A percentile compares a stretch with the other conserved stretches of the same genome.
Conservation (phyloP, 2,113 vertebrate species). For the Dicerorhinus sumatrensis region DNA sequence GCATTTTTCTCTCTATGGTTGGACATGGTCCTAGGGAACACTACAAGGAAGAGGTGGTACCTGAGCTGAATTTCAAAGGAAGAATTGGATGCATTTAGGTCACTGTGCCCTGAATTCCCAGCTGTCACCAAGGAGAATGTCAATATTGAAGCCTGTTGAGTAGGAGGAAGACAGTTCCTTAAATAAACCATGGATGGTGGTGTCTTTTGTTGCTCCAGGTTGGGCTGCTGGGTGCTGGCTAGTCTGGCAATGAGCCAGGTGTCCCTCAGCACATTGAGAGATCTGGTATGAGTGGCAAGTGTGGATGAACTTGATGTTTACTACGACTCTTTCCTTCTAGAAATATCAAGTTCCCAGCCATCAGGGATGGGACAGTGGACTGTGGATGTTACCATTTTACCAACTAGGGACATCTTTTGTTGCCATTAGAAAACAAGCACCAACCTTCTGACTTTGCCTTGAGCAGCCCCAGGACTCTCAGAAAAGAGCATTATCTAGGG, state of each 20-base stretch:
- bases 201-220: conserved; percentile 44
- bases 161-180: neutral
- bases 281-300: neutral
- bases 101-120: neutral
- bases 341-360: neutral
- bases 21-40: neutral
- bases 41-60: neutral
- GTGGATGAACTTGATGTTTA: neutral
- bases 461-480: neutral
- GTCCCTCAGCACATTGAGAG: neutral
- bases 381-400: neutral
- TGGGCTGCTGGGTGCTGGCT: neutral
- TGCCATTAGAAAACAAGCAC: conserved; percentile 18
- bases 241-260: neutral
- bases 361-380: neutral
- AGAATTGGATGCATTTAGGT: neutral
- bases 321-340: neutral
- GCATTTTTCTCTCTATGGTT: neutral
- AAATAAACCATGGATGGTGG: neutral
- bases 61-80: neutral
- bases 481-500: neutral
- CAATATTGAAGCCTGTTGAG: neutral
- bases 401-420: conserved; percentile 24
- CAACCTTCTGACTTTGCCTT: neutral
- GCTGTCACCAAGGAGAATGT: conserved; percentile 43